Evolutionary conservation across 2,888 invertebrate genomes (phyloP).

Genomic region (Trilocha varians): DNA sequence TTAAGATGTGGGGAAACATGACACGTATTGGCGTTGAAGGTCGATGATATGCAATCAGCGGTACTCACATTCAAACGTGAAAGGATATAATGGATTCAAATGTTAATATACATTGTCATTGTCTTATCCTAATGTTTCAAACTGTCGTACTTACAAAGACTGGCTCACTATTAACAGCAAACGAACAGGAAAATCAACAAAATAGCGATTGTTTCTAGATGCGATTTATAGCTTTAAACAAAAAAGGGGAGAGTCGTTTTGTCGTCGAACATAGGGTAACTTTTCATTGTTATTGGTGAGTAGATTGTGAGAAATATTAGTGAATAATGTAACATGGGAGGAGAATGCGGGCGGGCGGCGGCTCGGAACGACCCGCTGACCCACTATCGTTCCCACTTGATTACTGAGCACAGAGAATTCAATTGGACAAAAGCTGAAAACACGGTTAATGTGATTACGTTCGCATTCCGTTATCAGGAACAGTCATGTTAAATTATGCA

Average conservation of each 20-base stretch:
- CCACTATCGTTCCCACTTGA: conserved; percentile 50
- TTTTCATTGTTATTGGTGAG: conserved; percentile 37
- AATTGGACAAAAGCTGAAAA: conserved; percentile 58
- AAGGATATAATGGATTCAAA: conserved; percentile 28
- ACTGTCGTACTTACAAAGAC: not conserved
- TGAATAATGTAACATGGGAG: conserved; percentile 40
- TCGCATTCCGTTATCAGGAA: conserved; percentile 26
- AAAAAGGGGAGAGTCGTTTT: conserved; percentile 10
- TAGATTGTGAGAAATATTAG: conserved; percentile 34
- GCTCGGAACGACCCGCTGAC: conserved; percentile 54
- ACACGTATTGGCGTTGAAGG: conserved; percentile 31
- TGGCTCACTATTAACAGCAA: too few relatives aligned
- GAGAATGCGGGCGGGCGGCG: conserved; percentile 23
- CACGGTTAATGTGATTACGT: conserved; percentile 51
- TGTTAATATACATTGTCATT: conserved; percentile 18
- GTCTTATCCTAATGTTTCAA: conserved; percentile 13
- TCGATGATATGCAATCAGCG: conserved; percentile 20
- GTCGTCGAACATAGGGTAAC: conserved; percentile 38
- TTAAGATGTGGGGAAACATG: conserved; percentile 37
- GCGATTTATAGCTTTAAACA: too few relatives aligned
- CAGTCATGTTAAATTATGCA: conserved; percentile 23
- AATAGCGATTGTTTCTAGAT: not conserved
- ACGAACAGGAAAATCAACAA: conserved; percentile 2
- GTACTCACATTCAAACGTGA: conserved; percentile 33
- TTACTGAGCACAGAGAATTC: conserved; percentile 53